phyloP scores from a whole-genome alignment of 2,113 vertebrate species.

The Scytalopus superciliaris region DNA sequence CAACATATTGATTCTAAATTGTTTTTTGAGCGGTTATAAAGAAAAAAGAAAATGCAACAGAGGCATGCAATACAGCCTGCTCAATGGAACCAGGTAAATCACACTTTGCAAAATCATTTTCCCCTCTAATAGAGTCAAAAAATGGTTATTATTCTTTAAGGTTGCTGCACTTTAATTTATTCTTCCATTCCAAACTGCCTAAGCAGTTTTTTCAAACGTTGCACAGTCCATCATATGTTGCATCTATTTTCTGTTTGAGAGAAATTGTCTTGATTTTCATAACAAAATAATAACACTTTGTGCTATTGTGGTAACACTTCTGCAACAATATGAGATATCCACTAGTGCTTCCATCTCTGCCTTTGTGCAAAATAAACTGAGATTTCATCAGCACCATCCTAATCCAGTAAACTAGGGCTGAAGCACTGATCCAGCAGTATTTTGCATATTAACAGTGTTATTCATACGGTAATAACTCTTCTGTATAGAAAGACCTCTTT shows the following conservation, averaged over 20 bases:
- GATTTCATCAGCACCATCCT: neutral
- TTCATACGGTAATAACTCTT: neutral
- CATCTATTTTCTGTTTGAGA: conserved; percentile 26
- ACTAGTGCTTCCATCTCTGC: neutral
- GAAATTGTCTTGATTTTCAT: conserved; percentile 38
- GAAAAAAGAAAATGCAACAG: conserved; percentile 23
- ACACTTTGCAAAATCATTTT: conserved; percentile 49
- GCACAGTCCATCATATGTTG: neutral
- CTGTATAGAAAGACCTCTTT: neutral
- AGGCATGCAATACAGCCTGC: neutral
- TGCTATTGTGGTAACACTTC: neutral
- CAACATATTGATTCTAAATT: conserved; percentile 7
- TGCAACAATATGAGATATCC: neutral
- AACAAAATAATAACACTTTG: conserved; percentile 19
- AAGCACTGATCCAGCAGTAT: neutral
- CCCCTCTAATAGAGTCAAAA: conserved; percentile 53
- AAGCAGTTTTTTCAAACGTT: neutral
- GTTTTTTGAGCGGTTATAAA: neutral
- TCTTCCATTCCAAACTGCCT: conserved; percentile 12
- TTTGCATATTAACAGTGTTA: neutral
- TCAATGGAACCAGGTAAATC: neutral
- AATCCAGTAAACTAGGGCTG: neutral
- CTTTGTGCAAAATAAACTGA: neutral
- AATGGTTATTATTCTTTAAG: conserved; percentile 40
- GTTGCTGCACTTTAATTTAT: conserved; percentile 42